A percentile compares a stretch with the other conserved stretches of the same genome.
Evolutionary conservation across 1,140 invertebrate species (phyloP).

Genomic region (Olivierus martensii): DNA sequence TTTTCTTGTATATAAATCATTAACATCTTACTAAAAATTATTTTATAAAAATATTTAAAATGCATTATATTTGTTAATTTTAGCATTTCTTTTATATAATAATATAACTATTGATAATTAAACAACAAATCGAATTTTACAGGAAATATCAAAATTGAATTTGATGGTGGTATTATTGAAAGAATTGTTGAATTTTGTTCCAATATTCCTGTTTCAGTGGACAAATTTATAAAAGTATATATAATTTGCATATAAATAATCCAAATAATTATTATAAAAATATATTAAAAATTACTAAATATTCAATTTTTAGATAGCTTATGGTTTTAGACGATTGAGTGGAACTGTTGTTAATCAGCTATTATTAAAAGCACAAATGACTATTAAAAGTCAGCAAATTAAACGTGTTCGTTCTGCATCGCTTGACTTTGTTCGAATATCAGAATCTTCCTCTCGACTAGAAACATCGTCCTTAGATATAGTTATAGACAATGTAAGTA

Average conservation of each 20-base stretch:
- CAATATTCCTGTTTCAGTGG: constrained; percentile 70
- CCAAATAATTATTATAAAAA: neutral
- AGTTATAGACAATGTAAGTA: constrained; percentile 5
- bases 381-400: constrained; percentile 51
- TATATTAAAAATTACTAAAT: neutral
- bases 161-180: constrained; percentile 47
- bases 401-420: constrained; percentile 60
- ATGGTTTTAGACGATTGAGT: constrained; percentile 78
- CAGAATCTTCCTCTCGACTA: constrained; percentile 44
- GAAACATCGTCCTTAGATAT: constrained; percentile 2
- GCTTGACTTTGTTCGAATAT: constrained; percentile 72
- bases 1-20: too few relatives aligned
- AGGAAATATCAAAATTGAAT: neutral
- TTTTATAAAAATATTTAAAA: too few relatives aligned
- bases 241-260: neutral
- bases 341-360: constrained; percentile 81
- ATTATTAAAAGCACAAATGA: constrained; percentile 82
- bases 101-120: too few relatives aligned
- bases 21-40: too few relatives aligned
- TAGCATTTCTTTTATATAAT: too few relatives aligned
- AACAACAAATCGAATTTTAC: too few relatives aligned
- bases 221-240: constrained; percentile 57
- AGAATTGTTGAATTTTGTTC: constrained; percentile 71
- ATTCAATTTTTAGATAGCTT: constrained; percentile 44
- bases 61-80: too few relatives aligned